Conservation (phyloP, 2,113 vertebrate genomes). For the Callipepla californica region DNA sequence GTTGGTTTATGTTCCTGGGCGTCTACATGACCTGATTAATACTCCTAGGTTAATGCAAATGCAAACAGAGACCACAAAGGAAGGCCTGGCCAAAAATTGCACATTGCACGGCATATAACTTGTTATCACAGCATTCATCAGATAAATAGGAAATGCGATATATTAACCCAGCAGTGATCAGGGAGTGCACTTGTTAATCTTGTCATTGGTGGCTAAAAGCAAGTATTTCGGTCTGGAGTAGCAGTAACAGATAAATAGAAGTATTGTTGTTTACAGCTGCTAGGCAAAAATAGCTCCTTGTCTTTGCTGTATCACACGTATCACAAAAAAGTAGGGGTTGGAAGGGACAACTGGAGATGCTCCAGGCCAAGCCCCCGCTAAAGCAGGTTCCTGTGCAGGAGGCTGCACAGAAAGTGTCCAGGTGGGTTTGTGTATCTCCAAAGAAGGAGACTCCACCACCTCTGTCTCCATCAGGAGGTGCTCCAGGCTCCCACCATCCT, state of each 20-base stretch:
- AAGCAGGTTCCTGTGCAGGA: too few species aligned
- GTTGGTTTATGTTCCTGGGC: slow-evolving; percentile 47
- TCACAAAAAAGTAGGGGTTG: background rate
- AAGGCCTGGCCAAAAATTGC: background rate
- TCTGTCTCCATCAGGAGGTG: too few species aligned
- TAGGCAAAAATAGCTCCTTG: background rate
- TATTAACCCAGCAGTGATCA: background rate
- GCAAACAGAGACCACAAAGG: slow-evolving; percentile 33
- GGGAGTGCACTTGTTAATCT: background rate
- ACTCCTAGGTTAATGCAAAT: slow-evolving; percentile 39
- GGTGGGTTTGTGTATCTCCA: too few species aligned
- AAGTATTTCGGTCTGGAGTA: background rate
- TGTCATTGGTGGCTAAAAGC: background rate
- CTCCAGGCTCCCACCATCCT: too few species aligned
- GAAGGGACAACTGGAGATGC: too few species aligned
- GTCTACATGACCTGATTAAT: slow-evolving; percentile 53
- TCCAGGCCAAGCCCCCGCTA: too few species aligned
- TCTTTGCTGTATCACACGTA: background rate
- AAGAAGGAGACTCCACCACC: too few species aligned
- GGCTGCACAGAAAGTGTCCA: too few species aligned
- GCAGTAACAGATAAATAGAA: background rate
- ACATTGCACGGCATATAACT: background rate
- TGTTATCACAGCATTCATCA: background rate
- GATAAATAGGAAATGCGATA: background rate
- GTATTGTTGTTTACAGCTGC: background rate